Evolutionary conservation across 2,888 invertebrate species (phyloP).

Genomic region (Bombylius major): DNA sequence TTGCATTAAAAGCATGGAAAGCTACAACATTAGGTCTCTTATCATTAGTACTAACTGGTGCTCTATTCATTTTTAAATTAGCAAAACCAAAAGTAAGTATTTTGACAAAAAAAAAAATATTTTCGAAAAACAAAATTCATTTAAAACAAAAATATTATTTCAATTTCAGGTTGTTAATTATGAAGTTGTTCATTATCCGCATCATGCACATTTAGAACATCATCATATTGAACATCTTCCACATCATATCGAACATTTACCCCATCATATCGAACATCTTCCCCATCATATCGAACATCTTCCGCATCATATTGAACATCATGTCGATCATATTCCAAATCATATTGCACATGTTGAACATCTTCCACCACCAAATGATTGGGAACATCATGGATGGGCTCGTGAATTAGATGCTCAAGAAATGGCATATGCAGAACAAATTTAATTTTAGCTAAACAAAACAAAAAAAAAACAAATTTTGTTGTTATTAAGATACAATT

Average conservation of each 20-base stretch:
- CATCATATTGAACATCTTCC: constrained; percentile 37
- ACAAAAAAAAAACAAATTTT: not conserved
- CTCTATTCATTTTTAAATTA: constrained; percentile 75
- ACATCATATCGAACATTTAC: constrained; percentile 18
- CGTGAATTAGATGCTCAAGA: constrained; percentile 41
- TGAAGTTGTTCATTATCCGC: constrained; percentile 74
- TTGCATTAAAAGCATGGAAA: constrained; percentile 83
- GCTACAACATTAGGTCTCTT: constrained; percentile 73
- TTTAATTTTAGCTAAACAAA: not conserved
- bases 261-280: constrained; percentile 45
- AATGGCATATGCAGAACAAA: constrained; percentile 31
- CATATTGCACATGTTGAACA: constrained; percentile 36
- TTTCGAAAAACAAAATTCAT: not conserved
- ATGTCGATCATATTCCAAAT: constrained; percentile 28
- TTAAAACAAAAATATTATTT: constrained; percentile 4
- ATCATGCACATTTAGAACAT: constrained; percentile 46
- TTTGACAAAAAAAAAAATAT: not conserved
- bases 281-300: constrained; percentile 24
- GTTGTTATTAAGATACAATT: not conserved
- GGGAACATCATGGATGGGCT: constrained; percentile 50
- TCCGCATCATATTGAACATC: constrained; percentile 33
- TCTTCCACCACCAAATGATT: constrained; percentile 28
- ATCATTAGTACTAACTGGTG: constrained; percentile 71
- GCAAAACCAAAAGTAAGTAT: constrained; percentile 61
- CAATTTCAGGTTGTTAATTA: constrained; percentile 55